phyloP scores from a whole-genome alignment of 2,888 invertebrate species.

The Lasioglossum vierecki region DNA sequence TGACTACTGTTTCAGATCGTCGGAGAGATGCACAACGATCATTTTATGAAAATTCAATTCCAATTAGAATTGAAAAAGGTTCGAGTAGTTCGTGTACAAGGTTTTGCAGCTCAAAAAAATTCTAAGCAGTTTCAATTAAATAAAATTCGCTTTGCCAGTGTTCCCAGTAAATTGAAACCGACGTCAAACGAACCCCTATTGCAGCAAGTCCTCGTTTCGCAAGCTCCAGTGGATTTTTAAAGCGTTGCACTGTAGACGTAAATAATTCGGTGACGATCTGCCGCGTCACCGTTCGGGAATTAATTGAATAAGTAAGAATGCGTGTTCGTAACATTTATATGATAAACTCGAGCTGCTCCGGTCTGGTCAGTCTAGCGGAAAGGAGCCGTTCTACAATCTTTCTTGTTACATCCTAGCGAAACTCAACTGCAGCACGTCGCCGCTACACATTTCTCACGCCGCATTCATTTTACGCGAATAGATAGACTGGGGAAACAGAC shows the following conservation, averaged over 20 bases:
- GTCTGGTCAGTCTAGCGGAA: neutral
- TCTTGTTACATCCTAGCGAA: neutral
- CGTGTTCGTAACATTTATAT: neutral
- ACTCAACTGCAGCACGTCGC: neutral
- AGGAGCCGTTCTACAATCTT: neutral
- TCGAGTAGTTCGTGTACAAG: neutral
- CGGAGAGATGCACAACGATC: neutral
- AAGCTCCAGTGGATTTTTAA: neutral
- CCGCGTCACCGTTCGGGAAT: neutral
- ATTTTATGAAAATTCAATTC: neutral
- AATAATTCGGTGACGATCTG: neutral
- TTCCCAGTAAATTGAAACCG: neutral
- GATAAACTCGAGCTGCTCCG: conserved; percentile 1
- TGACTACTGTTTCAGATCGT: neutral
- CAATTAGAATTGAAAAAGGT: neutral
- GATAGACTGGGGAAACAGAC: neutral
- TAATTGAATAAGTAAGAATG: conserved; percentile 8
- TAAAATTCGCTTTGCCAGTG: neutral
- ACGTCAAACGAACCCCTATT: neutral
- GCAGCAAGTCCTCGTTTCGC: neutral
- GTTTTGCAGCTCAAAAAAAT: no score
- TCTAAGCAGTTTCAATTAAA: neutral
- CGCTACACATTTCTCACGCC: neutral
- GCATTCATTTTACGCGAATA: neutral
- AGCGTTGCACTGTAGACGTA: neutral